A percentile compares a stretch with the other conserved stretches of the same genome.
These are phyloP conservation scores for Aricia agestis DNA, from an alignment of 1,140 invertebrate species.

Conservation along the genomic window DNA sequence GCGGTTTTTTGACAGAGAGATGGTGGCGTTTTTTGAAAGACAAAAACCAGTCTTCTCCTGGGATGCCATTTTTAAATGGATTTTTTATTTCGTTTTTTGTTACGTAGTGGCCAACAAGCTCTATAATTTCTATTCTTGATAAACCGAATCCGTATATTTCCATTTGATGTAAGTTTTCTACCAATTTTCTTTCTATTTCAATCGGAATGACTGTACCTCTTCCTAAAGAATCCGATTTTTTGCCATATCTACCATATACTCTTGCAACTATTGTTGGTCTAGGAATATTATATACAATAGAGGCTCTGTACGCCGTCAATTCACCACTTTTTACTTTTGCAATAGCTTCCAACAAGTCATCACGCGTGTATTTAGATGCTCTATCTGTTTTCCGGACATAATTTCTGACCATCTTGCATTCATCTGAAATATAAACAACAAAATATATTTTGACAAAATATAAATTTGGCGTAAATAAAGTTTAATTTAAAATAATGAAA, in stretches of 20 bases:
- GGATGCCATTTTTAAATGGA: constrained; percentile 49
- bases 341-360: no score
- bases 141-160: constrained; percentile 48
- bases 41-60: constrained; percentile 55
- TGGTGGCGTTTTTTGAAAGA: constrained; percentile 45
- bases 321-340: not conserved
- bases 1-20: constrained; percentile 54
- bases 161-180: constrained; percentile 34
- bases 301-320: constrained; percentile 26
- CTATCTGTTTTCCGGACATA: no score
- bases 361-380: no score
- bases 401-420: no score
- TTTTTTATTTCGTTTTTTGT: constrained; percentile 41
- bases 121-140: constrained; percentile 40
- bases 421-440: no score
- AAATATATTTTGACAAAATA: no score
- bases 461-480: no score
- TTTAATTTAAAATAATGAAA: no score
- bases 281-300: constrained; percentile 34
- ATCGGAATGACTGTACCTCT: constrained; percentile 13
- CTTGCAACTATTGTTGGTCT: constrained; percentile 27
- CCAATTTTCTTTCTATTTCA: constrained; percentile 37
- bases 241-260: not conserved
- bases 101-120: constrained; percentile 41
- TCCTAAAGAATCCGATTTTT: constrained; percentile 19